These are phyloP conservation scores for Rhamnusium bicolor DNA, from an alignment of 2,888 invertebrate genomes.

Conservation along the genomic window DNA sequence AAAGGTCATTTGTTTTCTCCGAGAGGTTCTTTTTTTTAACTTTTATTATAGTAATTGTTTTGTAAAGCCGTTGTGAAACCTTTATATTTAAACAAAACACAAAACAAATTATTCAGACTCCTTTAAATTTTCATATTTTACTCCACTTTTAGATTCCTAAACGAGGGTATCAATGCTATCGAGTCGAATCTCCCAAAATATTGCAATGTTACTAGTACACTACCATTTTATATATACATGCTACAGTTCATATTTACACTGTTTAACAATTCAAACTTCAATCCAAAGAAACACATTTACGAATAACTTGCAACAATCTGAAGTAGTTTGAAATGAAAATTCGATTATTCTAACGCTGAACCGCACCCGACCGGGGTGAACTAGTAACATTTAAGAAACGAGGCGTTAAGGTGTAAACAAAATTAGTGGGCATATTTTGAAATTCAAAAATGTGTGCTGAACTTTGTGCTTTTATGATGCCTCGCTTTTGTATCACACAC, in stretches of 20 bases:
- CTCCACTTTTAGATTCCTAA: not conserved
- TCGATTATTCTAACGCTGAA: not conserved
- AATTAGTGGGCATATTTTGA: constrained; percentile 13
- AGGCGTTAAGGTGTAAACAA: constrained; percentile 16
- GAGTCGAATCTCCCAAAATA: constrained; percentile 28
- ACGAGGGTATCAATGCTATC: constrained; percentile 14
- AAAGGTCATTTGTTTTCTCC: too few relatives aligned
- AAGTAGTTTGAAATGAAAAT: not conserved
- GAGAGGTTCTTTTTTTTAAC: not conserved
- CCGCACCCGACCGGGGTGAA: constrained; percentile 39
- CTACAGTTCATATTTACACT: constrained; percentile 53
- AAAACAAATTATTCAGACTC: not conserved
- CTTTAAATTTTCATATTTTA: not conserved
- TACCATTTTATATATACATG: constrained; percentile 53
- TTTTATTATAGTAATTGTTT: not conserved
- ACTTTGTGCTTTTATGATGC: constrained; percentile 38
- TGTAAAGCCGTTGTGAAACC: not conserved
- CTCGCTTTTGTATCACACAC: not conserved
- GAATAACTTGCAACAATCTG: not conserved
- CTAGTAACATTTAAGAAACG: constrained; percentile 46
- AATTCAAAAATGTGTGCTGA: constrained; percentile 37
- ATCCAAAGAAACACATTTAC: constrained; percentile 9
- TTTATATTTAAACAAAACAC: not conserved
- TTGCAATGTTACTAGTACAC: constrained; percentile 60
- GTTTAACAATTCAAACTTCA: constrained; percentile 18